These are phyloP conservation scores for Nezara viridula DNA, from an alignment of 2,888 invertebrate species.

Conservation along the genomic window DNA sequence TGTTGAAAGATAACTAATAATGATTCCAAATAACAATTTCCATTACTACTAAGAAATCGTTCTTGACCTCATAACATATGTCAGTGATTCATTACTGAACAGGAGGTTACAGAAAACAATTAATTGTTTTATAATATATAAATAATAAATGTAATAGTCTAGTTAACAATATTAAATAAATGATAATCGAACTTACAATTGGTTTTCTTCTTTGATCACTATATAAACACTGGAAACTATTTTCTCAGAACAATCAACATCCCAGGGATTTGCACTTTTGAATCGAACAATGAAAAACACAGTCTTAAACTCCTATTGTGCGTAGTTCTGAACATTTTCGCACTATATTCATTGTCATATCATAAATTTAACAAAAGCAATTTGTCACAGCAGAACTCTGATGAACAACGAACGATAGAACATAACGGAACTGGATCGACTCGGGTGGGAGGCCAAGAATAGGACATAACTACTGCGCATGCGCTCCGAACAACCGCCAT, in stretches of 20 bases:
- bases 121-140: background rate
- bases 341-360: slow-evolving; percentile 39
- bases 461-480: slow-evolving; percentile 32
- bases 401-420: background rate
- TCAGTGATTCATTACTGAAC: background rate
- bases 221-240: slow-evolving; percentile 40
- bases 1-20: background rate
- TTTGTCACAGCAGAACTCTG: slow-evolving; percentile 35
- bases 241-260: slow-evolving; percentile 46
- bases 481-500: background rate
- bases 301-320: background rate
- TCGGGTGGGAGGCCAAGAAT: slow-evolving; percentile 55
- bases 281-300: background rate
- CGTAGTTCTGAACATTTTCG: slow-evolving; percentile 4
- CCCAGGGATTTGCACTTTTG: background rate
- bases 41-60: background rate
- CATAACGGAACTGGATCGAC: slow-evolving; percentile 58
- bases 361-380: background rate
- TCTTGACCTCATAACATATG: slow-evolving; percentile 44
- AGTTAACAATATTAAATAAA: background rate
- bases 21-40: background rate
- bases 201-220: slow-evolving; percentile 14
- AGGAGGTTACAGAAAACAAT: slow-evolving; percentile 11
- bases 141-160: background rate
- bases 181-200: background rate